Base-by-base conservation (phyloP, 2,113 vertebrate species). In the Motacilla tschutschensis region DNA sequence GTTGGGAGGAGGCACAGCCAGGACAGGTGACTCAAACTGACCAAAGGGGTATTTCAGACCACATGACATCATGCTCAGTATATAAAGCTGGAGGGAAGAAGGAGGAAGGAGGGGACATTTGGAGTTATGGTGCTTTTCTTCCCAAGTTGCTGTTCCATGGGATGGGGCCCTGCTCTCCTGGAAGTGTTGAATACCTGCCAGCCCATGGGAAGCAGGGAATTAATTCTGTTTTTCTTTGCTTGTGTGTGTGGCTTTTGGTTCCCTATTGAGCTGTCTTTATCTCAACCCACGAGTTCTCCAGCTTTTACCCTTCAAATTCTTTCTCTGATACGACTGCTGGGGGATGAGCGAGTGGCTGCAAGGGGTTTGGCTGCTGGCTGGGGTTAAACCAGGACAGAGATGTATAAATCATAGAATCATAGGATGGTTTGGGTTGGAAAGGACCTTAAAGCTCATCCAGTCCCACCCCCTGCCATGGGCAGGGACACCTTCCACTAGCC, bases 401-500 rank as follows among this genome's bases (percentile, higher is more conserved):
- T 40, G 33, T 24, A 29, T 19, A 55, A 48, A 73, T 48, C 29
- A 63, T 0, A 63, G 12, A 81, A 54, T 44, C 47, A 24, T 4
- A 13, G 24, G 10, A 40, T 35, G 25, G 16, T 41, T 55, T 55
- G 41, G 8, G 5, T 41, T 29, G 35, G 29, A 63, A 73, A 47
- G 29, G 13, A 55, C 41, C 41, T 55, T 47, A 47, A 64, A 82
- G 36, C 24, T 16, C 29, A 50, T 35, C 15, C 16, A 17, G 8
- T 41, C 4, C 29, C 35, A 33, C 6, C 14, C 4, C 15, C 15
- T 41, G 44, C 40, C 24, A 33, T 7, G 8, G 15, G 17, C 66
- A 62, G 29, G 3, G 13, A 41, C 58, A 40, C 10, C 2, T 41
- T 14, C 25, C 51, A 48, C 59, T 35, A 0, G 0, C 0, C 17